Percentiles rank a stretch among this genome's conserved stretches.
Evolutionary conservation across 2,797 vertebrate genomes (phyloP).

Genomic region (Galago senegalensis): DNA sequence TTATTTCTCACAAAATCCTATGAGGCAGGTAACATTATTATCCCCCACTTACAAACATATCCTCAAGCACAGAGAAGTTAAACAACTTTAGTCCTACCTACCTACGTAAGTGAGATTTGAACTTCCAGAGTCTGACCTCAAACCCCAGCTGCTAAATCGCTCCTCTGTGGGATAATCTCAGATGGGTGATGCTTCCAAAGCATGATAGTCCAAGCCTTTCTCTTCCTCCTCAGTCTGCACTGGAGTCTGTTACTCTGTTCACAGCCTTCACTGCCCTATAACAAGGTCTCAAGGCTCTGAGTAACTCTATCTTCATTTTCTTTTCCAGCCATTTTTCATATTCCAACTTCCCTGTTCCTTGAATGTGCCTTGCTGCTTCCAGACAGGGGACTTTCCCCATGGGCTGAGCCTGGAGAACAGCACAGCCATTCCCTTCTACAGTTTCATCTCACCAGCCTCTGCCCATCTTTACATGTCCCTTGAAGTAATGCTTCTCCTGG

Average conservation of each 20-base stretch:
- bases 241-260: background rate
- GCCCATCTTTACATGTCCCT: background rate
- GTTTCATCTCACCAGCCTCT: background rate
- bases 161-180: background rate
- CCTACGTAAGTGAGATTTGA: background rate
- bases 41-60: background rate
- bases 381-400: background rate
- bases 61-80: background rate
- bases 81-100: background rate
- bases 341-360: background rate
- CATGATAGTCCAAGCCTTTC: background rate
- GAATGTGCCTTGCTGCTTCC: background rate
- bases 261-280: background rate
- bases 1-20: background rate
- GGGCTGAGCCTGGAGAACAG: background rate
- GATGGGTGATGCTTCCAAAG: background rate
- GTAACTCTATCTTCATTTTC: background rate
- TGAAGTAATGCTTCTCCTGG: background rate
- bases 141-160: background rate
- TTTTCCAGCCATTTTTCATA: background rate
- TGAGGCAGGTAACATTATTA: background rate
- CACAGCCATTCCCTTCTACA: background rate
- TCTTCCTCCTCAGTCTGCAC: background rate
- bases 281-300: background rate
- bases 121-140: constrained; percentile 13